Conservation (phyloP, 2,113 vertebrate genomes). For the Channa argus region DNA sequence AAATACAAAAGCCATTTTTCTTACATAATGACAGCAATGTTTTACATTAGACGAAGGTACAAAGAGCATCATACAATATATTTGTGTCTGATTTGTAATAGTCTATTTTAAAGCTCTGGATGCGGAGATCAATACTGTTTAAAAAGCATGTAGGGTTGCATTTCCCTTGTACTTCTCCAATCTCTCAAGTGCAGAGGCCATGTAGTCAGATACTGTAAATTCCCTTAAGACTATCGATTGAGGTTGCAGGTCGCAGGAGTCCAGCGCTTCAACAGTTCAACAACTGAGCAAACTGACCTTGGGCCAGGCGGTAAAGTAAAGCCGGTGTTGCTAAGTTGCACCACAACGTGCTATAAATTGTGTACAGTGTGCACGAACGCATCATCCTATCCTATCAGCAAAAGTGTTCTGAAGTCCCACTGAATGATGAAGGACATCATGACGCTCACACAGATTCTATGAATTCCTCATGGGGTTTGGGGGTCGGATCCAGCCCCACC, state of each 20-base stretch:
- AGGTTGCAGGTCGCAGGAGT: constrained; percentile 63
- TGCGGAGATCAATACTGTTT: constrained; percentile 63
- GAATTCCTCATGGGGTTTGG: constrained; percentile 26
- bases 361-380: not conserved
- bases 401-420: not conserved
- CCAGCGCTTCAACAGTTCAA: constrained; percentile 25
- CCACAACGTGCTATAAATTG: constrained; percentile 40
- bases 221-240: constrained; percentile 75
- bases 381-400: not conserved
- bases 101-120: constrained; percentile 37
- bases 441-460: constrained; percentile 13
- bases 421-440: not conserved
- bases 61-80: constrained; percentile 9
- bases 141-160: constrained; percentile 62
- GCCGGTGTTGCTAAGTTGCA: constrained; percentile 9
- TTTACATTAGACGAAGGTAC: not conserved
- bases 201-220: constrained; percentile 74
- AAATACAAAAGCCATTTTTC: not conserved
- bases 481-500: constrained; percentile 5
- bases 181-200: constrained; percentile 68
- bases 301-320: constrained; percentile 29
- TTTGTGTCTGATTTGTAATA: constrained; percentile 39
- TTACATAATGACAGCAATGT: not conserved
- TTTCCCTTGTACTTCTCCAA: constrained; percentile 69
- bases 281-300: constrained; percentile 53